Evolutionary conservation across 1,140 invertebrate genomes (phyloP), one percentile per base, ranked within the genome.

Genomic region (Periplaneta americana): DNA sequence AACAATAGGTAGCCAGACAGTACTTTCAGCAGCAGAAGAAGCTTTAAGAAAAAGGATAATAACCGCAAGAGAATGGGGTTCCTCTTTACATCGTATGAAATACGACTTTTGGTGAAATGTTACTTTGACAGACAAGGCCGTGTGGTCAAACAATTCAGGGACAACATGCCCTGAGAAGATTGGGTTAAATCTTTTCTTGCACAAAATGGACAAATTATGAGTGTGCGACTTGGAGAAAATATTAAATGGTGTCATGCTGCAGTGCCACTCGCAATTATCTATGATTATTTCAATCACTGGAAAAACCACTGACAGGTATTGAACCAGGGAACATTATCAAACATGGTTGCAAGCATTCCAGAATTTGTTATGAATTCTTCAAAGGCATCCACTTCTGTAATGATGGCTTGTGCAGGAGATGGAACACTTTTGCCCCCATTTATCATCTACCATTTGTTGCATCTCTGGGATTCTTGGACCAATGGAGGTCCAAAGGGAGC

Each of bases 401-500:
- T 87, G 83, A 83, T 88, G 80, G 84, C 85, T 81, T 85, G 80
- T 35, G 82, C 84, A 37, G 87, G 85, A 35, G 79, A 81, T 34
- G 85, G 86, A 28, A 74, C 76, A 32, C 31, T 86, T 18, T 80
- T 86, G 22, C 83, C 85, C 33, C 83, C 85, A 18, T 86, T 86
- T 83, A 83, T 86, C 28, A 81, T 86, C 10, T 86, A 86, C 82
- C 86, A 85, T 81, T 80, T 84, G 6, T 34, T 75, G 81, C 74
- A 87, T 81, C 34, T 89, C n/a, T 88, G 85, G 80, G 39, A 83
- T 34, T 84, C 84, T 37, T 89, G 88, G 87, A 84, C 82, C 34
- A 37, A 85, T 83, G 82, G 82, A 80, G 88, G 80, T 13, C 79
- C 80, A 34, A 34, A 9, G 76, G 74, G 74, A 31, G 1, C 82